Evolutionary conservation across 35 echinoderm and acorn worm genomes (phyloP), one percentile per base, ranked within the genome.

Genomic region (Acanthaster planci): DNA sequence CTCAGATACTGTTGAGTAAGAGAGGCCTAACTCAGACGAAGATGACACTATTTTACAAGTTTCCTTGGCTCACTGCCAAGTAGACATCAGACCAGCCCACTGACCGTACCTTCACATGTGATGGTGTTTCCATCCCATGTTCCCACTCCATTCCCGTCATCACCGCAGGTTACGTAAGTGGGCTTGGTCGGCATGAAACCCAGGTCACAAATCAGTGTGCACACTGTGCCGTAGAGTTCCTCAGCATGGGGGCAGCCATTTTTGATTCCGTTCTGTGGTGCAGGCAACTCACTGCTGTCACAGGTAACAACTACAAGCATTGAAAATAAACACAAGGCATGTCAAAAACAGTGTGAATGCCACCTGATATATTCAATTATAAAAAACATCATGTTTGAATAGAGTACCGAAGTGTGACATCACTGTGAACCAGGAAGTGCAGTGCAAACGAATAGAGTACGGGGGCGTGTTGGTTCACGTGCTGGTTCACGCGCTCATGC

Each of bases 211-310:
- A 51, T 76, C 36, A 88, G 68, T n/a, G 77, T 68, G 72, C 93
- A 95, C 0, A 39, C 64, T 7, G 80, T 75, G 14, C 89, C 89
- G 55, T 77, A 95, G 5, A 57, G 16, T 8, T 87, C 84, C 23
- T 60, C 67, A 3, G 56, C n/a, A 37, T 54, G 64, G 23, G 79
- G 40, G 54, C 93, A 95, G 14, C 89, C 60, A n/a, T 82, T 86
- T 51, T 88, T 95, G 18, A 79, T 38, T 7, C 93, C 93, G 72
- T 95, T 95, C 29, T 34, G 39, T 4, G 93, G 89, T 42, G 84
- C 34, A 2, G 89, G 89, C 0, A 95, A 52, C 1, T 64, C 93
- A 31, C 82, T 68, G 40, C 39, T 78, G 55, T 86, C 77, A 76
- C 93, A 95, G 12, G 78, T 87, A 6, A 95, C 78, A 53, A 88